phyloP scores from a whole-genome alignment of 2,888 invertebrate species.

The Prosapia bicincta region DNA sequence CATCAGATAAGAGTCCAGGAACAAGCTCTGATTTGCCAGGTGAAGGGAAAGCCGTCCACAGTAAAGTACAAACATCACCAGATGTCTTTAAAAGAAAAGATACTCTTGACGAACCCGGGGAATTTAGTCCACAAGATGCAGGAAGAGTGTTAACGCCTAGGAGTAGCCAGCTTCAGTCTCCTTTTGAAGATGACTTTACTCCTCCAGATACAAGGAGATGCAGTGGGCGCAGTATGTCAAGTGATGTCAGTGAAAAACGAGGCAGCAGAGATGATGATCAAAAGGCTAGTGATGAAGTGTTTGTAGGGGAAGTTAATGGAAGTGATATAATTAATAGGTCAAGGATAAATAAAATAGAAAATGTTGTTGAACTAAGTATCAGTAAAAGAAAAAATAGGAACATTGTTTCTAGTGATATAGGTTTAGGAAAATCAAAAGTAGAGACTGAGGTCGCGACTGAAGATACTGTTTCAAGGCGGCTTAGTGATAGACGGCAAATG shows the following conservation, averaged over 20 bases:
- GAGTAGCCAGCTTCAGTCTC: slow-evolving; percentile 46
- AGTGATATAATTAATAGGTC: slow-evolving; percentile 22
- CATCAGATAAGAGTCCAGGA: slow-evolving; percentile 41
- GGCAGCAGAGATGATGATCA: slow-evolving; percentile 30
- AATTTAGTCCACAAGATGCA: slow-evolving; percentile 13
- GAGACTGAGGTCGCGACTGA: slow-evolving; percentile 14
- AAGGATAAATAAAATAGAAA: slow-evolving; percentile 31
- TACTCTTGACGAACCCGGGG: slow-evolving; percentile 14
- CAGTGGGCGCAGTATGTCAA: slow-evolving; percentile 41
- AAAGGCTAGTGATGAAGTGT: slow-evolving; percentile 36
- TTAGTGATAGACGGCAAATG: slow-evolving; percentile 24
- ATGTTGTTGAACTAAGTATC: slow-evolving; percentile 25
- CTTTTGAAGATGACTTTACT: slow-evolving; percentile 72
- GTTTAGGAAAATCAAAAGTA: slow-evolving; percentile 18
- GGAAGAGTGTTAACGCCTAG: slow-evolving; percentile 7
- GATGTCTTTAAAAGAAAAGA: slow-evolving; percentile 26
- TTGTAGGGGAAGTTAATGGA: slow-evolving; percentile 26
- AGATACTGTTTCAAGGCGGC: slow-evolving; percentile 15
- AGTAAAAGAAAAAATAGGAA: slow-evolving; percentile 17
- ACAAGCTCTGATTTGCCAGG: slow-evolving; percentile 37
- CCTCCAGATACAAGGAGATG: slow-evolving; percentile 44
- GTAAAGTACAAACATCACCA: slow-evolving; percentile 24
- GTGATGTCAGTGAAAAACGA: slow-evolving; percentile 41
- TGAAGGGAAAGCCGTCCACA: slow-evolving; percentile 26
- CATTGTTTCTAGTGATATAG: slow-evolving; percentile 9